Conservation (phyloP, 2,888 invertebrate genomes). For the Caenorhabditis becei region DNA sequence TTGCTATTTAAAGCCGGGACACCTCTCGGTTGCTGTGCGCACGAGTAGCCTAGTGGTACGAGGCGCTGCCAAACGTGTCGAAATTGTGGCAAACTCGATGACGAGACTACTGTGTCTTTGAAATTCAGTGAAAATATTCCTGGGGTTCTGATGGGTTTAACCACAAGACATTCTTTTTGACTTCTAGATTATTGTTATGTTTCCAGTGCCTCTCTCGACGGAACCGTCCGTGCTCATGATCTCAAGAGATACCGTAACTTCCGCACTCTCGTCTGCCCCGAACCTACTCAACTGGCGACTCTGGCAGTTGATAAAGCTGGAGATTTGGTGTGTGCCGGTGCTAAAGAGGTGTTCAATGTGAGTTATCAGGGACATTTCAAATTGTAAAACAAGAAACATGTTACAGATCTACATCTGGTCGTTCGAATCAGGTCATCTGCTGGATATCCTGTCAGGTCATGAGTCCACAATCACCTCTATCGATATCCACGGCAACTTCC, state of each 20-base stretch:
- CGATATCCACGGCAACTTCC: slow-evolving; percentile 86
- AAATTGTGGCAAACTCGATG: too few relatives aligned
- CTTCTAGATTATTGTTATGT: not conserved
- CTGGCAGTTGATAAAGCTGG: slow-evolving; percentile 90
- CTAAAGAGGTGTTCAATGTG: slow-evolving; percentile 89
- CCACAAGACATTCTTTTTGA: too few relatives aligned
- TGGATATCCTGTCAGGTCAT: slow-evolving; percentile 93
- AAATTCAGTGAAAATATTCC: too few relatives aligned
- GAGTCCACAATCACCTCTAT: slow-evolving; percentile 92
- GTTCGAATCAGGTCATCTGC: slow-evolving; percentile 91
- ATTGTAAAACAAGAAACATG: not conserved
- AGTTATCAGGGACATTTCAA: not conserved
- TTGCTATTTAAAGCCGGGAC: too few relatives aligned
- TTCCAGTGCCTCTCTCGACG: slow-evolving; percentile 91
- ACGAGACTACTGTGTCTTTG: too few relatives aligned
- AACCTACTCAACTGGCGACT: slow-evolving; percentile 93
- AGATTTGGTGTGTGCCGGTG: slow-evolving; percentile 95
- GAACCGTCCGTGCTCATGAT: slow-evolving; percentile 96
- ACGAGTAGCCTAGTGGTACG: too few relatives aligned
- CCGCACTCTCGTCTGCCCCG: slow-evolving; percentile 93
- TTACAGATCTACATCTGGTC: slow-evolving; percentile 95
- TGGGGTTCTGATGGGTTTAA: too few relatives aligned
- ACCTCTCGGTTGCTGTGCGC: too few relatives aligned
- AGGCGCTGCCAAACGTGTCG: too few relatives aligned
- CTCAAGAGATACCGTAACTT: slow-evolving; percentile 91